phyloP scores from a whole-genome alignment of 2,113 vertebrate species.

The Zosterops lateralis region DNA sequence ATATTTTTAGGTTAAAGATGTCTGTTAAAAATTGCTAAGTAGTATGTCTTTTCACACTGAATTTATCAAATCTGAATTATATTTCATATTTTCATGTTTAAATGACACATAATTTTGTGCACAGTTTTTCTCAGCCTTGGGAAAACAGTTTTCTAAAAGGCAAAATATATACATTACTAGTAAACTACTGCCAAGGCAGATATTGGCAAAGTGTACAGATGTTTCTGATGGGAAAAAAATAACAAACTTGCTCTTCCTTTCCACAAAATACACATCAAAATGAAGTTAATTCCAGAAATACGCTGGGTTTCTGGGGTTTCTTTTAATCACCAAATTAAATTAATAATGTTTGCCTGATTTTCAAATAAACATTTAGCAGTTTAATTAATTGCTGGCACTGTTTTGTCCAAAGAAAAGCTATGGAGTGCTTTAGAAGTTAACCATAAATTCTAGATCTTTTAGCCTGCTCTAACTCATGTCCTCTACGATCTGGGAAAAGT shows the following conservation, averaged over 20 bases:
- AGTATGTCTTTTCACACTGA: neutral
- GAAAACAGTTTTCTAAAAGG: neutral
- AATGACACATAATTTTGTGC: neutral
- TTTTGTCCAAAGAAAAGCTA: neutral
- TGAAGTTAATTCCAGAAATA: neutral
- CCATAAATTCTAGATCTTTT: neutral
- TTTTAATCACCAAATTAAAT: neutral
- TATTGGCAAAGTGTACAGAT: neutral
- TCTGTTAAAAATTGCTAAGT: neutral
- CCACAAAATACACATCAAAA: neutral
- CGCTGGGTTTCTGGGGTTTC: neutral
- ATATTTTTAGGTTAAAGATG: neutral
- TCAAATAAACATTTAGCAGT: neutral
- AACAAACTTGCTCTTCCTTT: neutral
- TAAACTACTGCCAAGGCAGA: neutral
- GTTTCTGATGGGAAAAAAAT: constrained; percentile 1
- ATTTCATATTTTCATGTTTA: neutral
- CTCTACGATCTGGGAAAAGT: neutral
- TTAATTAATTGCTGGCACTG: neutral
- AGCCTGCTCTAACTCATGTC: neutral
- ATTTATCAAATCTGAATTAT: constrained; percentile 27
- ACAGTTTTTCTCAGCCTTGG: constrained; percentile 8
- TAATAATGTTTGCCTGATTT: neutral
- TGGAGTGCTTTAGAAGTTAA: neutral
- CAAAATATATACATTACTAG: neutral